phyloP scores from a whole-genome alignment of 2,888 invertebrate genomes.

The Choreutis nemorana region DNA sequence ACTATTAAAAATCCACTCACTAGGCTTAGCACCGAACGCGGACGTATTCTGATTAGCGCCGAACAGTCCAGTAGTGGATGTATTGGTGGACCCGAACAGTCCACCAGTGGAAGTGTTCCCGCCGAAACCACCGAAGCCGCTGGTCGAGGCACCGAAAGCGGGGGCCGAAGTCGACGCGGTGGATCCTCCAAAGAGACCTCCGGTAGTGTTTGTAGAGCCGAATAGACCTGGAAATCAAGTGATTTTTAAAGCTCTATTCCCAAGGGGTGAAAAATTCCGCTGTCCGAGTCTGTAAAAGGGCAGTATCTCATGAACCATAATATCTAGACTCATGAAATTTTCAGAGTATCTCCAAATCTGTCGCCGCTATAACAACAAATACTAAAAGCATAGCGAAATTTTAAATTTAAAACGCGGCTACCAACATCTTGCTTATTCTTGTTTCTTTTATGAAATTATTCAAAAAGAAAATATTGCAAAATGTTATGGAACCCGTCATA shows the following conservation, averaged over 20 bases:
- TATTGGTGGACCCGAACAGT: conserved; percentile 66
- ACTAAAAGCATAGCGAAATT: no score
- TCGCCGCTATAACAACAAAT: no score
- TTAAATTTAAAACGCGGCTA: no score
- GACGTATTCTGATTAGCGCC: conserved; percentile 62
- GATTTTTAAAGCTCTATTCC: background rate
- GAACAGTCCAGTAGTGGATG: conserved; percentile 65
- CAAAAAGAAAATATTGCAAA: no score
- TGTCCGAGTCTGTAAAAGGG: no score
- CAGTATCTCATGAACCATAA: no score
- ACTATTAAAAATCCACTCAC: conserved; percentile 35
- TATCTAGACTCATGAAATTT: no score
- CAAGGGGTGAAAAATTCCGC: no score
- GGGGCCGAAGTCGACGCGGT: conserved; percentile 53
- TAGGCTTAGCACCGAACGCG: conserved; percentile 67
- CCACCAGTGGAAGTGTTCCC: conserved; percentile 53
- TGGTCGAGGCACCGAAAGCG: conserved; percentile 70
- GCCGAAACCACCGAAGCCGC: conserved; percentile 47
- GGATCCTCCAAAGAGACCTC: conserved; percentile 38
- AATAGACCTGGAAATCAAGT: conserved; percentile 62
- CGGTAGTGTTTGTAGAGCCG: conserved; percentile 57
- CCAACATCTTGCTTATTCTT: no score
- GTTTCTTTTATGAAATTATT: no score
- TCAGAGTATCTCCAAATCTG: no score
- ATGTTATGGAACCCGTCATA: no score